phyloP scores from a whole-genome alignment of 2,113 vertebrate genomes.

The Gracilinanus agilis region DNA sequence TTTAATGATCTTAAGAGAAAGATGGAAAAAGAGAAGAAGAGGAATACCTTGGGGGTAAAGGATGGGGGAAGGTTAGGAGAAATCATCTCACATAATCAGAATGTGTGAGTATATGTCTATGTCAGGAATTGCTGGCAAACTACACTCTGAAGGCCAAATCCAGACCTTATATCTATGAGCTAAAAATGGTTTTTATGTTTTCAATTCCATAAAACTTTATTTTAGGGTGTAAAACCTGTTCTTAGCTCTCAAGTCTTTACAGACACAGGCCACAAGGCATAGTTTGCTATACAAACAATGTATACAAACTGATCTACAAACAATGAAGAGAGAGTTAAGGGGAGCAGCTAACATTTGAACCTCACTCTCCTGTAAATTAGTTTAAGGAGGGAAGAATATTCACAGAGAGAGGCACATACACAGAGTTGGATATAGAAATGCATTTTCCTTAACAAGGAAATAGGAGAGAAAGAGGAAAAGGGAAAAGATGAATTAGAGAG shows the following conservation, averaged over 20 bases:
- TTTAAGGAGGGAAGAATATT: not conserved
- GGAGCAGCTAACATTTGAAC: too few species aligned
- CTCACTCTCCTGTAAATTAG: not conserved
- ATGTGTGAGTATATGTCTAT: not conserved
- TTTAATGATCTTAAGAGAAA: too few species aligned
- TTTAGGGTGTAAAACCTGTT: not conserved
- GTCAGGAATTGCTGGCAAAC: not conserved
- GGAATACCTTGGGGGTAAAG: not conserved
- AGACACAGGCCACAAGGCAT: not conserved
- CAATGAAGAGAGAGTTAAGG: not conserved
- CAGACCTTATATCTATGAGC: not conserved
- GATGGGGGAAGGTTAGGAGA: not conserved
- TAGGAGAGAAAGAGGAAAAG: too few species aligned
- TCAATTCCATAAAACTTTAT: not conserved
- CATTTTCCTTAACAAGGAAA: too few species aligned
- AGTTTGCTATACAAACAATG: not conserved
- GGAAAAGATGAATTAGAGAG: too few species aligned
- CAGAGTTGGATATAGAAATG: too few species aligned
- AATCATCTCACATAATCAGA: not conserved
- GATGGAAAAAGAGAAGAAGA: not conserved
- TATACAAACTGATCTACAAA: not conserved
- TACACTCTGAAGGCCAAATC: too few species aligned
- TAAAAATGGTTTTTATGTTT: not conserved
- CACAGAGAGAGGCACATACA: not conserved
- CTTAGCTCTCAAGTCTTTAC: not conserved